Conservation (phyloP, 2,797 vertebrate genomes). For the Sebastiscus albofasciatus region DNA sequence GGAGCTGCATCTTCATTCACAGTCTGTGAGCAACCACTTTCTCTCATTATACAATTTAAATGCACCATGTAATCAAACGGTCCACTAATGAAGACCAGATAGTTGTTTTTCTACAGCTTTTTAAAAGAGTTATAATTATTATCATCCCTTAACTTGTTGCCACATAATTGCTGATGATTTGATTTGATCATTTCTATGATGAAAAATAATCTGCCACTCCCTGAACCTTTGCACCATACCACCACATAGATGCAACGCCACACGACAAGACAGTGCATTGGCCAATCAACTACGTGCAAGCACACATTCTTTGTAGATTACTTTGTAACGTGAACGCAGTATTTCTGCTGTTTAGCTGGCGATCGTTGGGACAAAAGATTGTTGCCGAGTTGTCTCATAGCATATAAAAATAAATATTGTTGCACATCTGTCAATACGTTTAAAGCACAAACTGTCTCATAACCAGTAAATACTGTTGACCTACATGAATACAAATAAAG, state of each 20-base stretch:
- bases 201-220: neutral
- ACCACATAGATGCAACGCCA: neutral
- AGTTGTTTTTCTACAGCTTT: neutral
- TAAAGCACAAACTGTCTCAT: neutral
- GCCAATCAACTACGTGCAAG: neutral
- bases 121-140: neutral
- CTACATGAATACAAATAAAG: neutral
- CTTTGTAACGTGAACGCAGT: neutral
- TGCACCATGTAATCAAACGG: constrained; percentile 13
- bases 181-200: neutral
- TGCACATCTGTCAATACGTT: neutral
- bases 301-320: neutral
- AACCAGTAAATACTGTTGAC: neutral
- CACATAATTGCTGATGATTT: constrained; percentile 17
- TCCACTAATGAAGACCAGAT: neutral
- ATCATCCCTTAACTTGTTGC: neutral
- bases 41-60: constrained; percentile 11
- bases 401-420: neutral
- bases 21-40: neutral
- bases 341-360: neutral
- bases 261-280: neutral
- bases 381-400: neutral
- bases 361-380: neutral
- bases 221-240: neutral
- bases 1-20: neutral